Evolutionary conservation across 2,888 invertebrate species (phyloP), one percentile per base, ranked within the genome.

Genomic region (Drosophila borealis): DNA sequence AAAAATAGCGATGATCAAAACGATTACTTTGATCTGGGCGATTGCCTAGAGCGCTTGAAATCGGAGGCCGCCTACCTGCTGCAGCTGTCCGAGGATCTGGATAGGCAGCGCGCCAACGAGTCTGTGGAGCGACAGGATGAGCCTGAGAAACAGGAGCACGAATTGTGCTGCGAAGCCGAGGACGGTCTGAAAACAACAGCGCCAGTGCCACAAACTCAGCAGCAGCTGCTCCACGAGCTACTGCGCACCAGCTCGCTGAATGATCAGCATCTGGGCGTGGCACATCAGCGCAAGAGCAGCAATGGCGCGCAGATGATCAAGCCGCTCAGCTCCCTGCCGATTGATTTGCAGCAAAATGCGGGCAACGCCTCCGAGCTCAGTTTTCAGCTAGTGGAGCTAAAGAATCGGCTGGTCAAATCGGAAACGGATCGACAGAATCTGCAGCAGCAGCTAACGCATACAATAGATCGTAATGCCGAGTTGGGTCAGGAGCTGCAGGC

Each of bases 31-130:
- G 96, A 96, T 89, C 92, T 97, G 65, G 95, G 95, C 57, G 93
- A 93, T 46, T 96, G 96, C 78, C 90, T 96, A 74, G 93, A 94
- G 54, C 93, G 95, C 21, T 91, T 97, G 54, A 94, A 94, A 70
- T 91, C 93, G 9, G 96, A 97, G 87, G 96, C 96, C 0, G 95
- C 95, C 37, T 94, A 95, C 21, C 92, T 97, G 74, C 92, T 96
- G 48, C 94, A 94, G 36, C 91, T 95, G n/a, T 94, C 94, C 0
- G 92, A 93, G 71, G 91, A 91, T 41, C 71, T 92, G 19, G 80
- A 81, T 1, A 88, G 78, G 41, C 81, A 88, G 2, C 71, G 60
- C 0, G 54, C 9, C 8, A 78, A 81, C 17, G 86, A 89, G n/a
- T 29, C 75, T n/a, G 83, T 73, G 42, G 91, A 90, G 55, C 85